These are phyloP conservation scores for Mormyrus iriodes DNA, from an alignment of 2,113 vertebrate genomes.

Conservation along the genomic window DNA sequence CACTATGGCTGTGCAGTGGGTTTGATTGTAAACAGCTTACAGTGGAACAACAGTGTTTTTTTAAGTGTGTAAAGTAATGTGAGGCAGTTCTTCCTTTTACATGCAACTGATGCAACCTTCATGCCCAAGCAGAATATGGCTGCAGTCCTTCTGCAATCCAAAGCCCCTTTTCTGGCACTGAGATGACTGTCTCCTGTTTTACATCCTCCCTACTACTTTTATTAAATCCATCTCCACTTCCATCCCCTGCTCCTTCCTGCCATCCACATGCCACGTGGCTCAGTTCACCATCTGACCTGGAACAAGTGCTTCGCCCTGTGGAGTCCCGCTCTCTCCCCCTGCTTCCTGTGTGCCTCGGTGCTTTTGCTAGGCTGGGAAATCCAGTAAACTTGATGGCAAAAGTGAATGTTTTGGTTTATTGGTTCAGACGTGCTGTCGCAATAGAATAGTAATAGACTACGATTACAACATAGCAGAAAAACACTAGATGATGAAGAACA, in stretches of 20 bases:
- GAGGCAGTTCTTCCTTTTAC: not conserved
- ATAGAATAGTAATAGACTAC: not conserved
- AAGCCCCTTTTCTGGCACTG: not conserved
- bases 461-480: not conserved
- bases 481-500: not conserved
- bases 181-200: not conserved
- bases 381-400: not conserved
- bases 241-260: not conserved
- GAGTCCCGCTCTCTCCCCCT: not conserved
- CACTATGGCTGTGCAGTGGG: not conserved
- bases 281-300: not conserved
- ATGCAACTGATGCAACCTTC: not conserved
- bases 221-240: not conserved
- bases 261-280: not conserved
- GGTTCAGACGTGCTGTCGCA: not conserved
- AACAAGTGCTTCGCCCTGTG: not conserved
- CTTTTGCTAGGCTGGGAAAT: not conserved
- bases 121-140: not conserved
- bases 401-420: not conserved
- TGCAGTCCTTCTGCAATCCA: not conserved
- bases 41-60: not conserved
- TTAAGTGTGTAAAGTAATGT: not conserved
- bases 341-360: not conserved
- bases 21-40: not conserved
- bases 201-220: not conserved